phyloP scores from a whole-genome alignment of 1,140 invertebrate genomes.

The Euwallacea fornicatus region DNA sequence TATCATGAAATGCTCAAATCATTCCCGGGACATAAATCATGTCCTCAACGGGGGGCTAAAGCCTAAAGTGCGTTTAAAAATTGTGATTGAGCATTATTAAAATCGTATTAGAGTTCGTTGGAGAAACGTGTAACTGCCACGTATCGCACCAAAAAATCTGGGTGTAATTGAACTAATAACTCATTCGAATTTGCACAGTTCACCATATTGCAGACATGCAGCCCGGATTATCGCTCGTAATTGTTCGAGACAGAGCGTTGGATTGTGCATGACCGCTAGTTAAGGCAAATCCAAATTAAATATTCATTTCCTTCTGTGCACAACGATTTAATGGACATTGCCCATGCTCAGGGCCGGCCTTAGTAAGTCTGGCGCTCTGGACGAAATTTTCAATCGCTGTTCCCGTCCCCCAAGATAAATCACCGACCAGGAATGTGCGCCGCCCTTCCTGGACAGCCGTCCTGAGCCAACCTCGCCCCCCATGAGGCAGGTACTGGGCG shows the following conservation, averaged over 20 bases:
- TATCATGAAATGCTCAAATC: conserved; percentile 12
- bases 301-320: not conserved
- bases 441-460: too few relatives aligned
- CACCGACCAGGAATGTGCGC: too few relatives aligned
- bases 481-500: too few relatives aligned
- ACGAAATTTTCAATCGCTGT: too few relatives aligned
- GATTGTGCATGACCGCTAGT: not conserved
- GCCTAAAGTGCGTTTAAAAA: conserved; percentile 11
- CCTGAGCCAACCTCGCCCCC: too few relatives aligned
- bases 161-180: conserved; percentile 9
- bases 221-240: conserved; percentile 6
- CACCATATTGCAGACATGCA: conserved; percentile 14
- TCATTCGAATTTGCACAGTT: conserved; percentile 11
- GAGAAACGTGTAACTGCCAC: not conserved
- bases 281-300: not conserved
- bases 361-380: too few relatives aligned
- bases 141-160: not conserved
- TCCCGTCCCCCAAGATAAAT: too few relatives aligned
- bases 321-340: too few relatives aligned
- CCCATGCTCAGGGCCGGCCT: too few relatives aligned
- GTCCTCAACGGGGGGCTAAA: conserved; percentile 1
- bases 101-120: conserved; percentile 2
- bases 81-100: conserved; percentile 17
- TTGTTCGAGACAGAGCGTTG: conserved; percentile 4
- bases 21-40: conserved; percentile 9